Evolutionary conservation across 2,888 invertebrate species (phyloP).

Genomic region (Neria commutata): DNA sequence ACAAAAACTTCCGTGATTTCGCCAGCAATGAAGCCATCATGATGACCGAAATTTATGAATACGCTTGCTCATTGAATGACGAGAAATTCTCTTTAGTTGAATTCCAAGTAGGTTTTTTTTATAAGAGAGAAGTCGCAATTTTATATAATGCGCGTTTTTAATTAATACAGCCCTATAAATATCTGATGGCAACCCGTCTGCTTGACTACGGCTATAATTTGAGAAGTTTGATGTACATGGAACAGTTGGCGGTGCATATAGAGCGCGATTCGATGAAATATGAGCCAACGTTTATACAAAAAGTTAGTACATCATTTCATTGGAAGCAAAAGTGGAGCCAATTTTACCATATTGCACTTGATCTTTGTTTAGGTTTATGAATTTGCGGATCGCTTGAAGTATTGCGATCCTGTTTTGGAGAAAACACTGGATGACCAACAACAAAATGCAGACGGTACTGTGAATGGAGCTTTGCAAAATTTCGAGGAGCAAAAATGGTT

Average conservation of each 20-base stretch:
- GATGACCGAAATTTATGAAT: constrained; percentile 95
- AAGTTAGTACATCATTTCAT: constrained; percentile 48
- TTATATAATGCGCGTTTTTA: not conserved
- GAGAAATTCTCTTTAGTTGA: constrained; percentile 74
- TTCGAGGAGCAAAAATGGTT: constrained; percentile 59
- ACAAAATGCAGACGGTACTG: constrained; percentile 47
- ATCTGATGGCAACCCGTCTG: constrained; percentile 78
- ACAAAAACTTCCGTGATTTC: constrained; percentile 70
- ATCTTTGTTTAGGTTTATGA: constrained; percentile 57
- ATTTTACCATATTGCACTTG: too few species aligned
- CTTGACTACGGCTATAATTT: constrained; percentile 78
- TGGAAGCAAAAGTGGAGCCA: not conserved
- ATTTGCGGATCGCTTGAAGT: constrained; percentile 70
- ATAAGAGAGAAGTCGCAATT: constrained; percentile 60
- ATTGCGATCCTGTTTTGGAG: constrained; percentile 68
- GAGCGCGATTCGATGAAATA: constrained; percentile 66
- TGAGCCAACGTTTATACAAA: constrained; percentile 64
- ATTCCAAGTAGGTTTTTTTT: constrained; percentile 68
- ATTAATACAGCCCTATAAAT: constrained; percentile 77
- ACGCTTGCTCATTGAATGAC: constrained; percentile 82
- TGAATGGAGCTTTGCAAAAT: constrained; percentile 41
- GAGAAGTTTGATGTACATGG: constrained; percentile 83
- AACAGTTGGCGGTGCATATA: constrained; percentile 76
- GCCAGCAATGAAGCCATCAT: constrained; percentile 85
- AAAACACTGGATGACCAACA: constrained; percentile 54